Evolutionary conservation across 2,797 vertebrate species (phyloP), one percentile per base, ranked within the genome.

Genomic region (Lepus oiostolus): DNA sequence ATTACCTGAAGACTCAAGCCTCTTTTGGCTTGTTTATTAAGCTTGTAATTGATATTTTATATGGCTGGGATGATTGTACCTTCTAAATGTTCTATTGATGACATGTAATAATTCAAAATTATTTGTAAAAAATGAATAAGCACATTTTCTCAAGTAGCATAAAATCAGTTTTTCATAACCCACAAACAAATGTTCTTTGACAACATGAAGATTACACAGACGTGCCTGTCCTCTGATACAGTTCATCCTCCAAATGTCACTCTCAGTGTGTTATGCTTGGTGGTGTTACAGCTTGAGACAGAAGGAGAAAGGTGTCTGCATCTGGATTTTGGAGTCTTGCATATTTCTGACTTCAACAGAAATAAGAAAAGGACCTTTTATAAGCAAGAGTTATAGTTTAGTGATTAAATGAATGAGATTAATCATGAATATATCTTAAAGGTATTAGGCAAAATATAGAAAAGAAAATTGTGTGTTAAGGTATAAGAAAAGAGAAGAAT

Each of bases 31-130:
- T 76, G 38, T 12, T 92, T 92, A 79, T 52, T 77, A 83, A 88
- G 35, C 30, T 92, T 62, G 0, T n/a, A 92, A 76, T 85, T 85
- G 54, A 83, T 80, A 88, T 63, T 93, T 88, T 94, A 67, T 88
- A 26, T 95, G 54, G 5, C 28, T 71, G 50, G 30, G 22, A 77
- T 71, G 30, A 52, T 50, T 79, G 2, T 84, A 58, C 13, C 84
- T 88, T 83, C 32, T 85, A 62, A 95, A 79, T 82, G 35, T 92
- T 83, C 35, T 85, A 1, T 79, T 60, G 60, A 70, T 82, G 72
- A 68, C 22, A 94, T 28, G 3, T 77, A 85, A 82, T 67, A 83
- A 28, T 80, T 93, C 7, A 91, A 52, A 67, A 88, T 88, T 93
- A 60, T 80, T 75, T 38, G 81, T 95, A 65, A 88, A 86, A 94